A percentile compares a stretch with the other conserved stretches of the same genome.
These are phyloP conservation scores for Pterocles orientalis DNA, from an alignment of 2,113 vertebrate genomes.

Conservation along the genomic window DNA sequence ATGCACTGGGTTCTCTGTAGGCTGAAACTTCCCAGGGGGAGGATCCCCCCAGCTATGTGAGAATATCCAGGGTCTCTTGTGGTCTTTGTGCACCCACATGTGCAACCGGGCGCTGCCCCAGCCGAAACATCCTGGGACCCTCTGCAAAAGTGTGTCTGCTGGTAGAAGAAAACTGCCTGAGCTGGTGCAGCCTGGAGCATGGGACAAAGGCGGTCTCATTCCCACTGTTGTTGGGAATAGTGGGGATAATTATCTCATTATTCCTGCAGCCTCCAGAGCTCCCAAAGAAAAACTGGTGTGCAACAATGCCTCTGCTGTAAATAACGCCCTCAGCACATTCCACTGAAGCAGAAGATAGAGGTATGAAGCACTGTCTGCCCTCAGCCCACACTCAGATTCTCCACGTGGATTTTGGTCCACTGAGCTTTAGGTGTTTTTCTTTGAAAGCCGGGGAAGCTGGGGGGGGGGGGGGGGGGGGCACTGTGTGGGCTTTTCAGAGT, in stretches of 20 bases:
- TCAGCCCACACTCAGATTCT: background rate
- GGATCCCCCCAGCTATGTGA: background rate
- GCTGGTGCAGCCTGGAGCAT: background rate
- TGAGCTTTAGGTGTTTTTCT: background rate
- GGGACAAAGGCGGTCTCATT: conserved; percentile 36
- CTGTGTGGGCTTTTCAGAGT: background rate
- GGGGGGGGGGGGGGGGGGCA: background rate
- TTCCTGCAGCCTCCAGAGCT: conserved; percentile 50
- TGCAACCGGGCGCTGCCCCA: background rate
- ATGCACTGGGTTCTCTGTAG: fast-evolving
- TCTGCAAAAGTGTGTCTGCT: background rate
- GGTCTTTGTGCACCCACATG: fast-evolving
- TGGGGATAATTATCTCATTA: conserved; percentile 58
- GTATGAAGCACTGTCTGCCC: background rate
- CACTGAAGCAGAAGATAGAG: background rate
- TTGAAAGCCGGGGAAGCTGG: background rate
- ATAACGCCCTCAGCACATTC: conserved; percentile 33
- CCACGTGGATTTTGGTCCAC: background rate
- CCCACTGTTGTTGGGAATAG: background rate
- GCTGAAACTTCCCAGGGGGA: background rate
- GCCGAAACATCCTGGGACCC: fast-evolving
- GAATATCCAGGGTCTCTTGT: background rate
- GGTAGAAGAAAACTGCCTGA: background rate
- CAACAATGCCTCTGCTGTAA: conserved; percentile 64
- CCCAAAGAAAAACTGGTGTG: conserved; percentile 20